Percentiles rank a stretch among this genome's conserved stretches.
Evolutionary conservation across 2,797 vertebrate species (phyloP).

Genomic region (Sparus aurata): DNA sequence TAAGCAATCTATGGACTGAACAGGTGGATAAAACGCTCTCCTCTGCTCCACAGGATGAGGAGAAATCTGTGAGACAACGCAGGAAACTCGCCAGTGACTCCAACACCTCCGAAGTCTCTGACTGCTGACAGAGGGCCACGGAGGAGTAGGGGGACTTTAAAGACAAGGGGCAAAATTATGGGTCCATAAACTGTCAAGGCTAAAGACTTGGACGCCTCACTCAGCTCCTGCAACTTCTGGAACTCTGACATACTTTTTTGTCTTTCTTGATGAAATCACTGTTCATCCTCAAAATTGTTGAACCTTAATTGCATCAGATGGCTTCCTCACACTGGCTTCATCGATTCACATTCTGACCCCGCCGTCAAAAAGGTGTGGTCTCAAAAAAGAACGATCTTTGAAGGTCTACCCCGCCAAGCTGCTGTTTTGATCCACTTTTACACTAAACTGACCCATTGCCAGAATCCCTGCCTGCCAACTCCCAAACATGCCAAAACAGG

Average conservation of each 20-base stretch:
- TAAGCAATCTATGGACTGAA: background rate
- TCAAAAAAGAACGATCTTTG: background rate
- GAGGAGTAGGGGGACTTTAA: constrained; percentile 15
- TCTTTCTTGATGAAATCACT: constrained; percentile 27
- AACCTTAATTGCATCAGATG: constrained; percentile 32
- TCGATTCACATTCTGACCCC: constrained; percentile 4
- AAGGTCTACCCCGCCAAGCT: constrained; percentile 1
- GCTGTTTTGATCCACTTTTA: constrained; percentile 1
- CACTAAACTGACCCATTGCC: constrained; percentile 4
- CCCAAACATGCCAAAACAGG: constrained; percentile 19
- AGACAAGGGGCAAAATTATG: constrained; percentile 31
- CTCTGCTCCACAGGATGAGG: constrained; percentile 80
- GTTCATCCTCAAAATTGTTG: constrained; percentile 21
- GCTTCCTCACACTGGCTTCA: constrained; percentile 24
- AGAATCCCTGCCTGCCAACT: constrained; percentile 42
- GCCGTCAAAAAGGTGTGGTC: background rate
- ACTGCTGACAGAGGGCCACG: constrained; percentile 79
- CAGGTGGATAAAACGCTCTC: background rate
- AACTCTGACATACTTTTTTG: constrained; percentile 31
- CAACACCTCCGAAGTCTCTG: constrained; percentile 84
- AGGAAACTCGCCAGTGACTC: constrained; percentile 80
- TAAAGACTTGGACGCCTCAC: constrained; percentile 1
- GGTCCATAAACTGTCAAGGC: constrained; percentile 32
- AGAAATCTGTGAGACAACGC: constrained; percentile 84
- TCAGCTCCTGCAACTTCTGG: constrained; percentile 27